phyloP scores from a whole-genome alignment of 37 sponge, comb jelly and placozoan genomes.

The Ianthella basta region DNA sequence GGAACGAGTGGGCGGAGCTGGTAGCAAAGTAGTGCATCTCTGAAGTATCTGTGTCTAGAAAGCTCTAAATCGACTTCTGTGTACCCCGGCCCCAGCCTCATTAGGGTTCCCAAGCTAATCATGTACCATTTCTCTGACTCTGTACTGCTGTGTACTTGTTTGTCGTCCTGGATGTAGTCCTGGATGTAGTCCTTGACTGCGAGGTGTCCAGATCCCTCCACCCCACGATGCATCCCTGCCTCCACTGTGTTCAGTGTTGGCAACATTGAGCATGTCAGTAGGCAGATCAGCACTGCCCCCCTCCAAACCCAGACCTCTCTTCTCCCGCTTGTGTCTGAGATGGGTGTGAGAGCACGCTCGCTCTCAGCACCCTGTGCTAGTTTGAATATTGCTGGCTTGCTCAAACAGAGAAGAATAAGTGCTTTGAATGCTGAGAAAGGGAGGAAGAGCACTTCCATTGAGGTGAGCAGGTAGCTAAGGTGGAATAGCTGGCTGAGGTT shows the following conservation, averaged over 20 bases:
- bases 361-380: slow-evolving; percentile 6
- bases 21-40: no score
- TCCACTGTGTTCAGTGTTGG: slow-evolving; percentile 33
- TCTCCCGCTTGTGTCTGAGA: not conserved
- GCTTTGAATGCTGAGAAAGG: not conserved
- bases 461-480: not conserved
- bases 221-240: slow-evolving; percentile 26
- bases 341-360: not conserved
- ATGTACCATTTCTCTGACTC: no score
- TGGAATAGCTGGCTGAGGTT: not conserved
- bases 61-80: no score
- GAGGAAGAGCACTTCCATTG: not conserved
- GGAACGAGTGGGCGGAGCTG: no score
- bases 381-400: slow-evolving; percentile 1
- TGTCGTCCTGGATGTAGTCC: not conserved
- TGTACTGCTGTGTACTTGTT: not conserved
- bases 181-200: not conserved
- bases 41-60: no score
- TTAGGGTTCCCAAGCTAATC: no score
- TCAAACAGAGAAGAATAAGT: not conserved
- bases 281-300: slow-evolving; percentile 36
- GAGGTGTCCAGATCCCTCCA: not conserved
- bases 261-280: slow-evolving; percentile 33
- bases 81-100: no score
- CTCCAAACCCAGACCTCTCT: not conserved